phyloP scores from a whole-genome alignment of 2,888 invertebrate species.

The Druceiella hillmani region DNA sequence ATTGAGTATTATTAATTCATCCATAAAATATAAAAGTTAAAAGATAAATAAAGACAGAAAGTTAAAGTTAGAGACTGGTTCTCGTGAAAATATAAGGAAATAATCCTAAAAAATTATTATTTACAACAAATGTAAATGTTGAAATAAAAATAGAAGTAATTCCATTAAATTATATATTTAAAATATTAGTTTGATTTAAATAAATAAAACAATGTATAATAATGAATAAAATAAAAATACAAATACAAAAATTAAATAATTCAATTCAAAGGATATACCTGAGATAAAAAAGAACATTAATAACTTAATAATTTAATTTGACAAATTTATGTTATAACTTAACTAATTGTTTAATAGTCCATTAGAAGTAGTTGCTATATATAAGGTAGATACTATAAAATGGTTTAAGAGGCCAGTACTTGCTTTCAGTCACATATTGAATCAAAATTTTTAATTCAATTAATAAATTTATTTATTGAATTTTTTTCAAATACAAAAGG shows the following conservation, averaged over 20 bases:
- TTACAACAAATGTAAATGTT: no score
- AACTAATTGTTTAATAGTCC: slow-evolving; percentile 58
- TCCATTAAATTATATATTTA: slow-evolving; percentile 30
- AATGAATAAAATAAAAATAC: slow-evolving; percentile 46
- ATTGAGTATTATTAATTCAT: no score
- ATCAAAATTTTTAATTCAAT: slow-evolving; percentile 50
- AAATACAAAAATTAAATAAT: slow-evolving; percentile 41
- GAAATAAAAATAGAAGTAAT: no score
- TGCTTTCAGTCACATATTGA: slow-evolving; percentile 65
- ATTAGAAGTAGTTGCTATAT: slow-evolving; percentile 58
- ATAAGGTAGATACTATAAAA: slow-evolving; percentile 58
- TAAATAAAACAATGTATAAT: slow-evolving; percentile 49
- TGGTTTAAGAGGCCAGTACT: slow-evolving; percentile 68
- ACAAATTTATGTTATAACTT: slow-evolving; percentile 54
- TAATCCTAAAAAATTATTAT: no score
- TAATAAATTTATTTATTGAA: slow-evolving; percentile 49
- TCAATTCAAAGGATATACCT: slow-evolving; percentile 60
- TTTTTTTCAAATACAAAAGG: slow-evolving; percentile 64
- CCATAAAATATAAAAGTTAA: no score
- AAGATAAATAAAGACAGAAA: no score
- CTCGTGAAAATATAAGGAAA: no score
- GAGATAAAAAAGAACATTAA: slow-evolving; percentile 62
- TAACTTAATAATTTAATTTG: slow-evolving; percentile 56
- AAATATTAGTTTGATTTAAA: slow-evolving; percentile 29
- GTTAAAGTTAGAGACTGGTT: no score